A percentile compares a stretch with the other conserved stretches of the same genome.
Conservation (phyloP, 2,888 invertebrate species). For the Lasioglossum vierecki region DNA sequence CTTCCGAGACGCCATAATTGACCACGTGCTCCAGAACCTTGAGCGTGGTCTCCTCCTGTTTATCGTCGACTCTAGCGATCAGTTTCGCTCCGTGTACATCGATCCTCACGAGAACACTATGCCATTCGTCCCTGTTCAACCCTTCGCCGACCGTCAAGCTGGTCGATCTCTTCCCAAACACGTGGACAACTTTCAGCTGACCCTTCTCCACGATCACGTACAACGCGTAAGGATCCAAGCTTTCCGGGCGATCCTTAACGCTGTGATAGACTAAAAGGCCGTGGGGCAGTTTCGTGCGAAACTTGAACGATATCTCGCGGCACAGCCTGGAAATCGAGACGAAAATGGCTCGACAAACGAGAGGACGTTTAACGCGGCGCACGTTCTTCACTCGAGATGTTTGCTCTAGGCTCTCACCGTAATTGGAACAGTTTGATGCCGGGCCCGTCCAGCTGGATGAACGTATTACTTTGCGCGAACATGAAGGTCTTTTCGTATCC, state of each 20-base stretch:
- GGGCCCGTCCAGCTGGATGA: conserved; percentile 95
- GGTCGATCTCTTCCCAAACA: conserved; percentile 94
- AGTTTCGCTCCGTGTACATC: conserved; percentile 94
- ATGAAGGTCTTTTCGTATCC: conserved; percentile 94
- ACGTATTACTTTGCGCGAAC: conserved; percentile 95
- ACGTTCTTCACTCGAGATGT: not conserved
- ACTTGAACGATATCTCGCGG: conserved; percentile 94
- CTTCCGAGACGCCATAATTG: conserved; percentile 94
- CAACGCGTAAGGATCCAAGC: conserved; percentile 94
- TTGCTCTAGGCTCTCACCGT: conserved; percentile 86
- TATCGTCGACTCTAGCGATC: conserved; percentile 93
- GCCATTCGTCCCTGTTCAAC: conserved; percentile 95
- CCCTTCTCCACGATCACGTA: conserved; percentile 97
- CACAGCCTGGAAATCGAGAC: conserved; percentile 87
- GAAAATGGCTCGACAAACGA: conserved; percentile 7
- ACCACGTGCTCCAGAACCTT: conserved; percentile 93
- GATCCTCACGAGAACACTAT: conserved; percentile 93
- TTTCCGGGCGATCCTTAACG: conserved; percentile 92
- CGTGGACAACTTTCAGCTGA: conserved; percentile 95
- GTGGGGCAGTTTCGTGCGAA: conserved; percentile 94
- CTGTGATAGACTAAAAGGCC: conserved; percentile 95
- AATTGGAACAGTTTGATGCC: conserved; percentile 95
- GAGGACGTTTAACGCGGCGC: not conserved
- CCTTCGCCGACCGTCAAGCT: conserved; percentile 94
- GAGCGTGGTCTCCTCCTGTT: conserved; percentile 92